These are phyloP conservation scores for Serinus canaria DNA, from an alignment of 2,113 vertebrate genomes.

Conservation along the genomic window DNA sequence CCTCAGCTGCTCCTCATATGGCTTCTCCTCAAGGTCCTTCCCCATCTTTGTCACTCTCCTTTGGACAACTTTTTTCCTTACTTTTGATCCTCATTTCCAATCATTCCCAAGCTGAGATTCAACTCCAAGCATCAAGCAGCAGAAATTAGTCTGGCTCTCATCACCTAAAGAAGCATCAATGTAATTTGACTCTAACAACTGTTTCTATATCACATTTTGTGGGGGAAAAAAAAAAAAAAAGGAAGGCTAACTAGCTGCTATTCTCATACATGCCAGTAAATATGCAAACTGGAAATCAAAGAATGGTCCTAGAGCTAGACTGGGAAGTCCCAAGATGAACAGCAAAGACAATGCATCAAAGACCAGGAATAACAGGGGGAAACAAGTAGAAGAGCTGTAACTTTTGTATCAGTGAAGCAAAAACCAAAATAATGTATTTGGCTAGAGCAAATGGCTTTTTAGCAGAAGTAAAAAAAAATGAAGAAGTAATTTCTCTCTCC, in stretches of 20 bases:
- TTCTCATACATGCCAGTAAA: not conserved
- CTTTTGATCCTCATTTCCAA: not conserved
- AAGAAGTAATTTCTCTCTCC: not conserved
- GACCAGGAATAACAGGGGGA: not conserved
- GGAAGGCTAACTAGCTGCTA: not conserved
- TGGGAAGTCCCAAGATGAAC: not conserved
- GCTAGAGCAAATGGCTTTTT: not conserved
- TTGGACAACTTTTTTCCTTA: not conserved
- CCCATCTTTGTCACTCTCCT: not conserved
- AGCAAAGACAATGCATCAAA: not conserved
- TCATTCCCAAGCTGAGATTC: not conserved
- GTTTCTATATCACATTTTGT: not conserved
- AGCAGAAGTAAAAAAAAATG: not conserved
- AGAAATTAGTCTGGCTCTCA: not conserved
- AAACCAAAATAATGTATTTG: not conserved
- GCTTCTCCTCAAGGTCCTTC: not conserved
- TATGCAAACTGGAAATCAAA: not conserved
- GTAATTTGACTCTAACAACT: not conserved
- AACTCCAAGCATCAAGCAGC: not conserved
- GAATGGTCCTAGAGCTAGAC: not conserved
- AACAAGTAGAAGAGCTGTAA: not conserved
- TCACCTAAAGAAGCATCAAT: not conserved
- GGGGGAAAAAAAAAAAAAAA: not conserved
- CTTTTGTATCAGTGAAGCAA: not conserved
- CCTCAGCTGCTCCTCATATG: rapidly evolving